Evolutionary conservation across 1,140 invertebrate genomes (phyloP).

Genomic region (Drosophila ogumai): DNA sequence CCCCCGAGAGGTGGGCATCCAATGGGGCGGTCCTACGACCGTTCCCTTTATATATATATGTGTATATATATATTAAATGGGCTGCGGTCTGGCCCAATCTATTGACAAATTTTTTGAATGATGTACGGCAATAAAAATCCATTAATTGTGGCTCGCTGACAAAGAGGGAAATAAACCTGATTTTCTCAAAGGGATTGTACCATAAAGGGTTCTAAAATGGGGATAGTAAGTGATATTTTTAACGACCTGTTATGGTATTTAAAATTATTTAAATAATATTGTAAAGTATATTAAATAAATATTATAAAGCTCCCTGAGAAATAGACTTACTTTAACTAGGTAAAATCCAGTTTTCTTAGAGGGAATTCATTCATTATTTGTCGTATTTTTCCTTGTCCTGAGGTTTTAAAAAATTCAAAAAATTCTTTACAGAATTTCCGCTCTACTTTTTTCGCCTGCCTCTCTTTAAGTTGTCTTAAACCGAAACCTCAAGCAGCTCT

Average conservation of each 20-base stretch:
- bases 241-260: neutral
- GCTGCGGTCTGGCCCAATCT: constrained; percentile 69
- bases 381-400: no score
- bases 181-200: constrained; percentile 8
- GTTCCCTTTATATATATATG: constrained; percentile 41
- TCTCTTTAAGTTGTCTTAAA: constrained; percentile 7
- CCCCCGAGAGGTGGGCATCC: constrained; percentile 19
- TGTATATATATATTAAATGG: constrained; percentile 65
- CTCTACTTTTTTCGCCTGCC: neutral
- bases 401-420: neutral
- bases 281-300: neutral
- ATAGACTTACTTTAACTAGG: neutral
- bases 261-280: neutral
- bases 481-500: constrained; percentile 60
- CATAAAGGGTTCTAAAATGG: constrained; percentile 1
- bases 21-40: neutral
- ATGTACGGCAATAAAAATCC: constrained; percentile 80
- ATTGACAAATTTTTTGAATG: constrained; percentile 80
- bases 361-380: neutral
- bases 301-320: neutral
- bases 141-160: constrained; percentile 57
- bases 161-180: constrained; percentile 18
- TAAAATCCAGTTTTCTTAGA: neutral
- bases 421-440: neutral
- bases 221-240: no score